Evolutionary conservation across 2,113 vertebrate species (phyloP), one percentile per base, ranked within the genome.

Genomic region (Sterrhoptilus dennistouni): DNA sequence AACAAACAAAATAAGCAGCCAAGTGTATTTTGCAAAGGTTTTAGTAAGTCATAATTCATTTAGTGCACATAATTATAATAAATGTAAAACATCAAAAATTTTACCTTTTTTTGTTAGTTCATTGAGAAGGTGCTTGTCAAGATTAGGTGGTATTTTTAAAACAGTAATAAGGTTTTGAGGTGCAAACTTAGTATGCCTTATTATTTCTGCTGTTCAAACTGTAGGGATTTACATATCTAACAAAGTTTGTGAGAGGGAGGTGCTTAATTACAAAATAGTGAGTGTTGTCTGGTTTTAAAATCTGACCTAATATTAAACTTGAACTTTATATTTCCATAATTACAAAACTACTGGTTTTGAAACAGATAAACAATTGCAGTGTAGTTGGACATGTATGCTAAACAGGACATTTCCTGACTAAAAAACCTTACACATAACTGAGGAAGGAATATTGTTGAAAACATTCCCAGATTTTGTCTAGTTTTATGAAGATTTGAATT

Each of bases 151-250:
- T 74, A 18, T 52, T 90, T 88, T 50, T 72, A 24, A 91, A 88
- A 52, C 6, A 74, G 8, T 49, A 10, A 23, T 49, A 21, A 0
- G 0, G 11, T 89, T 95, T 71, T 35, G 59, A 89, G 42, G 24
- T 91, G 40, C 19, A 52, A 57, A 60, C 22, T 35, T 52, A 47
- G 5, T 61, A 31, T 47, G 36, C 4, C 24, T 82, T 47, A 35
- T n/a, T 88, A 36, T 75, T 91, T 87, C 53, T 91, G 20, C 36
- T 84, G 23, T 57, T 89, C 23, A 68, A 16, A 35, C n/a, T 60
- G 22, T 52, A 66, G 40, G 5, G 3, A 8, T 50, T 63, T 63
- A 42, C 13, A 2, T 91, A 59, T 19, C 22, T 68, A 66, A 72
- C 21, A 70, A 36, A n/a, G 68, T 45, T 68, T 42, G 14, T 42